Conservation (phyloP, 2,888 invertebrate genomes). For the Calameuta pallipes region DNA sequence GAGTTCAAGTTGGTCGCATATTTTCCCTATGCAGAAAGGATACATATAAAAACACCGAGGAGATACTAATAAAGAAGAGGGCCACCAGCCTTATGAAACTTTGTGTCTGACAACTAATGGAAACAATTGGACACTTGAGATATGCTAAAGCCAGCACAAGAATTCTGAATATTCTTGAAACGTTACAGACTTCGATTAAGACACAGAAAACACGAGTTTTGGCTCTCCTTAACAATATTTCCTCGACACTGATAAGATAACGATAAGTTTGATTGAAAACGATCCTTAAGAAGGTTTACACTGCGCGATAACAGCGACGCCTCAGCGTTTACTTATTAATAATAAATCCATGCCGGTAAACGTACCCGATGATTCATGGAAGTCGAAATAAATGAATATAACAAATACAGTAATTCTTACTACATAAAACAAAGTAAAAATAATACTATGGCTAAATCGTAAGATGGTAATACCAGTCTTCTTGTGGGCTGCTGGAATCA, state of each 20-base stretch:
- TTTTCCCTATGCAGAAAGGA: background rate
- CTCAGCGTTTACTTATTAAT: background rate
- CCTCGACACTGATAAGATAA: background rate
- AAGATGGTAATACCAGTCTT: slow-evolving; percentile 25
- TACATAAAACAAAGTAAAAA: background rate
- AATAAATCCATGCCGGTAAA: background rate
- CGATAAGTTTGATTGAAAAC: background rate
- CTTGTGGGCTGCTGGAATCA: slow-evolving; percentile 14
- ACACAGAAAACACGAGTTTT: background rate
- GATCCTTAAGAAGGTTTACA: background rate
- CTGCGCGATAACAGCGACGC: background rate
- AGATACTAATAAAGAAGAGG: background rate
- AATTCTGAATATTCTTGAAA: background rate
- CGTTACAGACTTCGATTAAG: background rate
- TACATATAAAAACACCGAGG: background rate
- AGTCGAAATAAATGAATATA: background rate
- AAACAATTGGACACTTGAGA: too few relatives aligned
- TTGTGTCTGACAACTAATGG: too few relatives aligned
- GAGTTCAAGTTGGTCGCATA: background rate
- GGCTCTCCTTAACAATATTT: background rate
- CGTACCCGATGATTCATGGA: background rate
- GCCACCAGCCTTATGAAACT: background rate
- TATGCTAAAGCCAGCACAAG: too few relatives aligned
- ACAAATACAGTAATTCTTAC: background rate
- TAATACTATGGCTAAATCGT: slow-evolving; percentile 13